These are phyloP conservation scores for Noctua fimbriata DNA, from an alignment of 2,888 invertebrate genomes.

Conservation along the genomic window DNA sequence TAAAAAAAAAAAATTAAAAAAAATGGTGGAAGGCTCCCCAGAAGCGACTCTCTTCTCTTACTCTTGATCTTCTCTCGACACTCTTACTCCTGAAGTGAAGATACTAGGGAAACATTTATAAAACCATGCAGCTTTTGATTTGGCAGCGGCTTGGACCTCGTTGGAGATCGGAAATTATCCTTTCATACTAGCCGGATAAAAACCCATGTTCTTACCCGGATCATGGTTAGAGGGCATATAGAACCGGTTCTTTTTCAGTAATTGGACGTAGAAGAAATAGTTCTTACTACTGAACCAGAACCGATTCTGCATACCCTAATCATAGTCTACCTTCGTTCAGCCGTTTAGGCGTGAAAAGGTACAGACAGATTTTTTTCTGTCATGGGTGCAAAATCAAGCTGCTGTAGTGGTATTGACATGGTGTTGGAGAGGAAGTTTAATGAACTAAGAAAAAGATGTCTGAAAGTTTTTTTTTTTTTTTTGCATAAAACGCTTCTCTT, in stretches of 20 bases:
- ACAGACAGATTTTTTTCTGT: too few species aligned
- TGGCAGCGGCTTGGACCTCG: neutral
- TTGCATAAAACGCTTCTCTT: neutral
- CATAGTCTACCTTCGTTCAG: neutral
- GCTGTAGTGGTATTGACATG: neutral
- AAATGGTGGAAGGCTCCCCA: neutral
- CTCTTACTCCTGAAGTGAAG: neutral
- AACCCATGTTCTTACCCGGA: neutral
- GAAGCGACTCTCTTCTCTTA: neutral
- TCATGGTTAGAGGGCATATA: neutral
- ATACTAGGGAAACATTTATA: neutral
- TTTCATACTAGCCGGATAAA: neutral
- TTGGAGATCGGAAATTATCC: neutral
- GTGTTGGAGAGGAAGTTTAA: neutral
- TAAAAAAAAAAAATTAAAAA: too few species aligned
- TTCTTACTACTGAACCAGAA: neutral
- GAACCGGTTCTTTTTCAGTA: neutral
- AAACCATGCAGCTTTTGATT: neutral
- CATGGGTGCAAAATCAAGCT: too few species aligned
- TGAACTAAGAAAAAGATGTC: too few species aligned
- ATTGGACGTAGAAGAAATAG: neutral
- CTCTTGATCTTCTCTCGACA: too few species aligned
- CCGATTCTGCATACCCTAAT: neutral
- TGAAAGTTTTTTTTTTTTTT: too few species aligned
- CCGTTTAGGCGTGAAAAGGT: neutral